These are phyloP conservation scores for Serinus canaria DNA, from an alignment of 2,113 vertebrate genomes.

Conservation along the genomic window DNA sequence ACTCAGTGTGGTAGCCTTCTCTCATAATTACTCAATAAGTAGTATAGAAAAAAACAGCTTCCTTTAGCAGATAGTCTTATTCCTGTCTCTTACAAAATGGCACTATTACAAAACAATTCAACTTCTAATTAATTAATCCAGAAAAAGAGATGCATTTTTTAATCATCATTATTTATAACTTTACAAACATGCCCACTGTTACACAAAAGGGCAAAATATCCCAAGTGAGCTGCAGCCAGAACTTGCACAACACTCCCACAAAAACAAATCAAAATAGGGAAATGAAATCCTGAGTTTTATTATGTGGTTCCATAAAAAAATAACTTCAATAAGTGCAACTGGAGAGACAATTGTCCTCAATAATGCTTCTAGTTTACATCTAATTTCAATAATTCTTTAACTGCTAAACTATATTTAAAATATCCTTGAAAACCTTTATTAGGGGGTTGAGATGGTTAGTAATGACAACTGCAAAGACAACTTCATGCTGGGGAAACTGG, in stretches of 20 bases:
- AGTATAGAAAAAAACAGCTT: neutral
- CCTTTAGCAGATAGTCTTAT: neutral
- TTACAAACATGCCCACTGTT: neutral
- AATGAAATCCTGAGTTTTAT: neutral
- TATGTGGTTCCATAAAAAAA: neutral
- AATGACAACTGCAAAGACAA: neutral
- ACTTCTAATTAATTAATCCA: neutral
- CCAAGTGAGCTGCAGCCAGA: neutral
- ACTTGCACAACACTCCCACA: neutral
- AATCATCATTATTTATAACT: neutral
- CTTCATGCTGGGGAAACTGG: neutral
- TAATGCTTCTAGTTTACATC: neutral
- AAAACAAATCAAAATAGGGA: conserved; percentile 6
- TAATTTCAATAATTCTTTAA: neutral
- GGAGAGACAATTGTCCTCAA: neutral
- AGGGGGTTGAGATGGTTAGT: neutral
- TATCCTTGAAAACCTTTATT: neutral
- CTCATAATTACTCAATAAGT: neutral
- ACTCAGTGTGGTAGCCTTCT: neutral
- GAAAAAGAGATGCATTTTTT: neutral
- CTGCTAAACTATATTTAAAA: neutral
- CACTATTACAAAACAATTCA: neutral
- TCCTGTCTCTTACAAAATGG: neutral
- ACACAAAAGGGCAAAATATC: neutral
- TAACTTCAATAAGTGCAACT: neutral